A percentile compares a stretch with the other conserved stretches of the same genome.
phyloP scores from a whole-genome alignment of 2,797 vertebrate species.

The Poeciliopsis turneri region DNA sequence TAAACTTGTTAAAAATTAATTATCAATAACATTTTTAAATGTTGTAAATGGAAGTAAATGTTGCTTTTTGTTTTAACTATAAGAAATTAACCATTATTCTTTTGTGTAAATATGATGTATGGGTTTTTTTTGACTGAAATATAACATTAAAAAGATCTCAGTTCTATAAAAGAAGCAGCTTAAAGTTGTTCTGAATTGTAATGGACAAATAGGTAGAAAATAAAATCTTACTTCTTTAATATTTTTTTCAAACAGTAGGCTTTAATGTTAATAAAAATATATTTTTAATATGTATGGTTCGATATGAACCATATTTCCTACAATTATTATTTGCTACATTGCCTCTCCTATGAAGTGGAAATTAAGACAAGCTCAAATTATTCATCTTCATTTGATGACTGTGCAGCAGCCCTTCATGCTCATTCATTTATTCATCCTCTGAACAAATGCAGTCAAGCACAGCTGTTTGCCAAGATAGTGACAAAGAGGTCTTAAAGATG shows the following conservation, averaged over 20 bases:
- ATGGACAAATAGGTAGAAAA: not conserved
- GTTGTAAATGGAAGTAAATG: not conserved
- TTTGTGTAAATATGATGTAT: not conserved
- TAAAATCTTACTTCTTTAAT: not conserved
- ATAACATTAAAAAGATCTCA: not conserved
- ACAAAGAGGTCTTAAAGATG: constrained; percentile 35
- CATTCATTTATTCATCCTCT: constrained; percentile 59
- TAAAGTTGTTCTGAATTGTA: not conserved
- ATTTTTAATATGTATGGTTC: not conserved
- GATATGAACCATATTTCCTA: not conserved
- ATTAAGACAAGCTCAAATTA: constrained; percentile 46
- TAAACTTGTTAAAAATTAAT: not conserved
- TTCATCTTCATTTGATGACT: constrained; percentile 55
- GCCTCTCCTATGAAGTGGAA: constrained; percentile 63
- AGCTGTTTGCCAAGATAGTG: constrained; percentile 14
- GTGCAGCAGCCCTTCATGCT: constrained; percentile 2
- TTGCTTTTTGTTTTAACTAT: not conserved
- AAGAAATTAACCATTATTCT: not conserved
- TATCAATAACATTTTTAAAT: not conserved
- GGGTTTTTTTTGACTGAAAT: not conserved
- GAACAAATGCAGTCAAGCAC: constrained; percentile 29
- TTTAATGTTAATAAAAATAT: not conserved
- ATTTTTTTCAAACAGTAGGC: not conserved
- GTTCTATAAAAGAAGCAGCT: not conserved
- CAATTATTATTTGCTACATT: constrained; percentile 5